Conservation (phyloP, 2,797 vertebrate species). For the Gobionotothen gibberifrons region DNA sequence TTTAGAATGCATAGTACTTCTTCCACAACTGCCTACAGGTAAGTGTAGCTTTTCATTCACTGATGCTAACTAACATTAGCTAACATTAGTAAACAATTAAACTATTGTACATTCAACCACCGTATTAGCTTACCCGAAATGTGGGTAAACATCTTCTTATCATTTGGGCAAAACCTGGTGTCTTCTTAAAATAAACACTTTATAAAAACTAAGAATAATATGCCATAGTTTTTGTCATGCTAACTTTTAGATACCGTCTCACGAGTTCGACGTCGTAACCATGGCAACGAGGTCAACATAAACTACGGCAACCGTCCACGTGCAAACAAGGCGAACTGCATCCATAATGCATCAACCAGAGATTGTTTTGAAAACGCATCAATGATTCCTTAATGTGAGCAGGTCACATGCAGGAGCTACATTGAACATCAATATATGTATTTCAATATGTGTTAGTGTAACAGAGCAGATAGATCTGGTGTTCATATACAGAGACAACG, state of each 20-base stretch:
- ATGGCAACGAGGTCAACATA: conserved; percentile 58
- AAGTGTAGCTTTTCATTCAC: not conserved
- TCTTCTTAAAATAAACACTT: not conserved
- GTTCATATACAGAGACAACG: conserved; percentile 22
- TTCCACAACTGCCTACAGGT: not conserved
- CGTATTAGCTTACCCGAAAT: conserved; percentile 2
- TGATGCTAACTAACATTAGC: not conserved
- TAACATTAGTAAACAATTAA: not conserved
- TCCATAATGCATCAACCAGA: not conserved
- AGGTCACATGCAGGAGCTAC: not conserved
- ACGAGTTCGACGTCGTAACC: conserved; percentile 43
- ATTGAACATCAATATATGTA: not conserved
- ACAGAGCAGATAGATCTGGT: not conserved
- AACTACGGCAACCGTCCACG: conserved; percentile 43
- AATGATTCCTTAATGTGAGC: not conserved
- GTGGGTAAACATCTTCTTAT: not conserved
- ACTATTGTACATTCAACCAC: too few species aligned
- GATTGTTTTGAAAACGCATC: not conserved
- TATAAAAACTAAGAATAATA: fast-evolving
- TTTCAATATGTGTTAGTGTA: not conserved
- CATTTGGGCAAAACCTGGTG: not conserved
- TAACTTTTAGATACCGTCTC: not conserved
- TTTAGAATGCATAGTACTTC: too few species aligned
- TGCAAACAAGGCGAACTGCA: conserved; percentile 20
- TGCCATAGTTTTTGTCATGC: fast-evolving